A percentile compares a stretch with the other conserved stretches of the same genome.
Evolutionary conservation across 2,888 invertebrate genomes (phyloP).

Genomic region (Andricus curvator): DNA sequence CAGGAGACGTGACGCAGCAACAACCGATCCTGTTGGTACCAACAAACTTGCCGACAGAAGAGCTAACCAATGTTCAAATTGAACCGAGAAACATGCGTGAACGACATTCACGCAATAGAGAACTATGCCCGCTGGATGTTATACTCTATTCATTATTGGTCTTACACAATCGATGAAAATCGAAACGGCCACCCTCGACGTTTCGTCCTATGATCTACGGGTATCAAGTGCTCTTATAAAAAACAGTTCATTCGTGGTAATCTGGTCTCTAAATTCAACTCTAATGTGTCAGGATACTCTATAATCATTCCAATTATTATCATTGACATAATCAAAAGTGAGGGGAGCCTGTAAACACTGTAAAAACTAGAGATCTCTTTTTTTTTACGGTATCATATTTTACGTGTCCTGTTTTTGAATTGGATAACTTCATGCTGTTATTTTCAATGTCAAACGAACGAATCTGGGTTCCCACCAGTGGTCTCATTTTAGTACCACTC

Average conservation of each 20-base stretch:
- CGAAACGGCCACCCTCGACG: slow-evolving; percentile 17
- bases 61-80: slow-evolving; percentile 54
- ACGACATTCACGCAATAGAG: slow-evolving; percentile 59
- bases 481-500: too few species aligned
- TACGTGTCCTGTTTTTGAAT: too few species aligned
- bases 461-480: too few species aligned
- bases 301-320: background rate
- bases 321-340: background rate
- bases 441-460: too few species aligned
- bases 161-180: slow-evolving; percentile 14
- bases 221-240: background rate
- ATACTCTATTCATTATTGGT: slow-evolving; percentile 6
- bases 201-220: background rate
- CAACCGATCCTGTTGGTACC: slow-evolving; percentile 53
- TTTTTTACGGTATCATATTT: too few species aligned
- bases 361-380: too few species aligned
- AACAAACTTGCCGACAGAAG: slow-evolving; percentile 71
- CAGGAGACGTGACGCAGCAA: slow-evolving; percentile 76
- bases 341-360: background rate
- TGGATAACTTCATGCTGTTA: too few species aligned
- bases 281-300: background rate
- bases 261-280: background rate
- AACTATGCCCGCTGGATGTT: slow-evolving; percentile 59
- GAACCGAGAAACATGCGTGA: slow-evolving; percentile 55
- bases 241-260: background rate